phyloP scores from a whole-genome alignment of 1,140 invertebrate genomes.

The Muscidifurax raptorellus region DNA sequence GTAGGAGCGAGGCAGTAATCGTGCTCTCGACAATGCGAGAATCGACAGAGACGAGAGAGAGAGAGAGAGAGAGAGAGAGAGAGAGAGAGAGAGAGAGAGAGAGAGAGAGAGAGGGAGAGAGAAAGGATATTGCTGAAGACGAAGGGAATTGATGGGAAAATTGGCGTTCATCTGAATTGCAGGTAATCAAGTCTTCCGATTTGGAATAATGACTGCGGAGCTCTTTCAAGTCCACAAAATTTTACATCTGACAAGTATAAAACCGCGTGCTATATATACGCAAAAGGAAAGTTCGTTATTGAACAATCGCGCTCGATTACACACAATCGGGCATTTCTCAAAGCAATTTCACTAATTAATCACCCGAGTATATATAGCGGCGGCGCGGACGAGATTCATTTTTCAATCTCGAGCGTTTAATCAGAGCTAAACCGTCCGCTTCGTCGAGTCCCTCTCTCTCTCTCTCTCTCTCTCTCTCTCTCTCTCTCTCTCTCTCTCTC shows the following conservation, averaged over 20 bases:
- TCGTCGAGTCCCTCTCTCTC: neutral
- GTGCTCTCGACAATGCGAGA: too few relatives aligned
- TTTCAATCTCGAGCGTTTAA: constrained; percentile 28
- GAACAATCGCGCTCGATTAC: neutral
- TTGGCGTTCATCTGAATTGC: neutral
- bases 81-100: too few relatives aligned
- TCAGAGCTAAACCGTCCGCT: constrained; percentile 10
- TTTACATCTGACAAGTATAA: neutral
- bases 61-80: too few relatives aligned
- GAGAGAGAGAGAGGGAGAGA: too few relatives aligned
- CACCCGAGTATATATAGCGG: constrained; percentile 28
- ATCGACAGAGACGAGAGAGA: too few relatives aligned
- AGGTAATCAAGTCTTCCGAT: neutral
- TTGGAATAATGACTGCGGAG: neutral
- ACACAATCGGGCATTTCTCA: constrained; percentile 61
- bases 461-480: too few relatives aligned
- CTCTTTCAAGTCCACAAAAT: neutral
- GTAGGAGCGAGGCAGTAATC: too few relatives aligned
- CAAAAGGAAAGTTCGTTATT: neutral
- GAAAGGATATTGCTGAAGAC: too few relatives aligned
- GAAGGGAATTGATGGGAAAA: neutral
- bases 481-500: too few relatives aligned
- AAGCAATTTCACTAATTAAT: constrained; percentile 58
- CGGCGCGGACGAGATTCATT: constrained; percentile 15
- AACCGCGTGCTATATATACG: too few relatives aligned